Evolutionary conservation across 2,113 vertebrate species (phyloP), one percentile per base, ranked within the genome.

Genomic region (Nycticebus coucang): DNA sequence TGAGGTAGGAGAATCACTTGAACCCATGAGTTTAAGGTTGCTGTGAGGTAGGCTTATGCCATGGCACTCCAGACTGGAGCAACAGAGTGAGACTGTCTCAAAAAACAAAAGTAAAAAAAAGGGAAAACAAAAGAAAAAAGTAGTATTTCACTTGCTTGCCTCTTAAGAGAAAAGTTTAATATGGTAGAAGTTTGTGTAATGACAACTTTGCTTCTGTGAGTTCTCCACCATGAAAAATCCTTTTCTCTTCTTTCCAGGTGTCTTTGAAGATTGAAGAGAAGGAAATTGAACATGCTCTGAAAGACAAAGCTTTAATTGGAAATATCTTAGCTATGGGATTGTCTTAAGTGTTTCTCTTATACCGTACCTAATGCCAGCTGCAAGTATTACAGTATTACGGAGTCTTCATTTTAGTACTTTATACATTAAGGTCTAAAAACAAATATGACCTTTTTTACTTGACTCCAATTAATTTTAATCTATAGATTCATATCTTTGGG

Each of bases 211-310:
- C 55, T 84, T 88, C 53, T 87, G 5, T 26, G 30, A 60, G 68
- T 78, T 87, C 60, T 62, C 28, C 30, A 55, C 21, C 19, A 4
- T 83, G 69, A 93, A 78, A 66, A 68, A 41, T 53, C 53, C 17
- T 45, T 66, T 82, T 69, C 28, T 95, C 37, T 87, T 84, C 35
- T 84, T n/a, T 87, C 3, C 97, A 99, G 99, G 98, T 99, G 37
- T 99, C 98, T 55, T 97, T 99, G 97, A 99, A 98, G 98, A 98
- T 99, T 87, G 99, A 99, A 83, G 99, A 99, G 98, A 98, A 97
- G 15, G 99, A 99, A 0, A 97, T 99, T 2, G 99, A 99, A 81
- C 99, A 99, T 55, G 98, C 99, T 8, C 98, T 99, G 96, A 99
- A 99, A 97, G 99, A 99, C 69, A 98, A 97, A 0, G 97, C 98